These are phyloP conservation scores for Cephus runcator DNA, from an alignment of 2,888 invertebrate genomes.

Conservation along the genomic window DNA sequence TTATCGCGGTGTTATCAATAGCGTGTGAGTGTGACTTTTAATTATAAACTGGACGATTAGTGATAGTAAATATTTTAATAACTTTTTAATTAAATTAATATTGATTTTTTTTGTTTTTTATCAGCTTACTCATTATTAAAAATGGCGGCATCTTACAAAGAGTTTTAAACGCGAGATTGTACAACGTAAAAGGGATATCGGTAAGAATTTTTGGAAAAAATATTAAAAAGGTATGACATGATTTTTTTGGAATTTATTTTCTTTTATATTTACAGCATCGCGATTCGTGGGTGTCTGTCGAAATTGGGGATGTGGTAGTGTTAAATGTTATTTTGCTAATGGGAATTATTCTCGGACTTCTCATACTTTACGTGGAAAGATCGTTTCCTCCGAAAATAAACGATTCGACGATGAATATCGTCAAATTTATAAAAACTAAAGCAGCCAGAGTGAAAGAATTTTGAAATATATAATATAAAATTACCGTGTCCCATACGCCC, in stretches of 20 bases:
- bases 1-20: slow-evolving; percentile 56
- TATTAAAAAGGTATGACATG: not conserved
- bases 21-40: slow-evolving; percentile 42
- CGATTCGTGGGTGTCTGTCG: no score
- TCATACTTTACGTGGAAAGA: no score
- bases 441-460: no score
- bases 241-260: not conserved
- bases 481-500: no score
- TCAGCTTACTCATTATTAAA: slow-evolving; percentile 53
- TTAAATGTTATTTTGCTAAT: no score
- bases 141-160: slow-evolving; percentile 59
- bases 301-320: no score
- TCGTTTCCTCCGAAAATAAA: no score
- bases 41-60: not conserved
- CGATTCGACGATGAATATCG: no score
- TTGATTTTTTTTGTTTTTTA: slow-evolving; percentile 7
- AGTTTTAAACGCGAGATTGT: slow-evolving; percentile 32
- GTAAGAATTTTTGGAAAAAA: not conserved
- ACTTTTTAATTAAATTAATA: not conserved
- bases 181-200: not conserved
- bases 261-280: no score
- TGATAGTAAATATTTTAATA: not conserved
- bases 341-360: no score
- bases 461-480: no score
- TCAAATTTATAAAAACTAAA: no score